Evolutionary conservation across 1,140 invertebrate genomes (phyloP).

Genomic region (Steinernema khuongi): DNA sequence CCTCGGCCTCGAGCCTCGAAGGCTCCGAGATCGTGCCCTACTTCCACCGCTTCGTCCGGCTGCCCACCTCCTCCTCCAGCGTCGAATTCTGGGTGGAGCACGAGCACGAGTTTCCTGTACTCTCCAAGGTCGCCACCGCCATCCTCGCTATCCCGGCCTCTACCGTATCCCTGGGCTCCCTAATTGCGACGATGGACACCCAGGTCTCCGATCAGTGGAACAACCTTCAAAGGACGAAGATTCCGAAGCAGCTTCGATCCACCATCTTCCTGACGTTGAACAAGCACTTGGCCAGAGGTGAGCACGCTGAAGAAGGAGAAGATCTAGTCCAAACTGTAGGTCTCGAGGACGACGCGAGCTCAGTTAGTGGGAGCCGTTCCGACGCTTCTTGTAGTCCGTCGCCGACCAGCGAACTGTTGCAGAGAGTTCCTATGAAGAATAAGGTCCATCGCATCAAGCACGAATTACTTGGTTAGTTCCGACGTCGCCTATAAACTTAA

Average conservation of each 20-base stretch:
- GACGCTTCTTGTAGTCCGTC: neutral
- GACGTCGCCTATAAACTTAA: too few species aligned
- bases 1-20: neutral
- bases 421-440: neutral
- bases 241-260: neutral
- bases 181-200: neutral
- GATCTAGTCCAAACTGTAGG: neutral
- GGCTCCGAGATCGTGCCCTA: neutral
- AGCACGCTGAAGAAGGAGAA: neutral
- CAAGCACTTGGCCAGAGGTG: neutral
- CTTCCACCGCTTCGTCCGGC: neutral
- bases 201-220: neutral
- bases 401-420: neutral
- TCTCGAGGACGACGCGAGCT: neutral
- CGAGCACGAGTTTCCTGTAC: neutral
- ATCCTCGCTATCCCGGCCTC: neutral
- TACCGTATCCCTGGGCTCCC: neutral
- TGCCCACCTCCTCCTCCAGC: neutral
- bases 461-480: too few species aligned
- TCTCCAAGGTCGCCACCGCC: neutral
- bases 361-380: neutral
- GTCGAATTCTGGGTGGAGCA: neutral
- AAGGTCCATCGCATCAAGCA: neutral
- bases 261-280: neutral
- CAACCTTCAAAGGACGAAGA: neutral